Percentiles rank a stretch among this genome's conserved stretches.
Evolutionary conservation across 2,797 vertebrate species (phyloP).

Genomic region (Denticeps clupeoides): DNA sequence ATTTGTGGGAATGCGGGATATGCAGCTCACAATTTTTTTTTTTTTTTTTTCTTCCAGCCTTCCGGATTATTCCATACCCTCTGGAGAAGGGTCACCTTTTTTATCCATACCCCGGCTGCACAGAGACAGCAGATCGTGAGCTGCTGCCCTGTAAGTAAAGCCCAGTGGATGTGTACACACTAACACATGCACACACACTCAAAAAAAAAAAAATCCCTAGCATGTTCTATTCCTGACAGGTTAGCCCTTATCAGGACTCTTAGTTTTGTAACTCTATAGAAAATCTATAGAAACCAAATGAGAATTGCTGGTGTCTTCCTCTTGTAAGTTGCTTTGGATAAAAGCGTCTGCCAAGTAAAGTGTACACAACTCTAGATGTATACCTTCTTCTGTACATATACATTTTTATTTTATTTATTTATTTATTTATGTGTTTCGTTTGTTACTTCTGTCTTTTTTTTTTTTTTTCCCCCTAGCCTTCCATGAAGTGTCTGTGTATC

Average conservation of each 20-base stretch:
- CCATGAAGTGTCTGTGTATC: slow-evolving; percentile 96
- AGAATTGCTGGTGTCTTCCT: too few relatives aligned
- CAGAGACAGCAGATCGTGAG: slow-evolving; percentile 94
- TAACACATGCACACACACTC: too few relatives aligned
- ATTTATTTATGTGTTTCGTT: background rate
- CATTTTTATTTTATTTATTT: background rate
- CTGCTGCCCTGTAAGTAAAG: slow-evolving; percentile 83
- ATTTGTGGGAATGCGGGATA: too few relatives aligned
- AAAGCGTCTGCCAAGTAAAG: too few relatives aligned
- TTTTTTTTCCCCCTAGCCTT: slow-evolving; percentile 63
- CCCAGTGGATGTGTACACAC: too few relatives aligned
- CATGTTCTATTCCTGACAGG: too few relatives aligned
- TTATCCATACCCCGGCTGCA: slow-evolving; percentile 97
- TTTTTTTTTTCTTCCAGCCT: slow-evolving; percentile 59
- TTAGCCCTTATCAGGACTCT: too few relatives aligned
- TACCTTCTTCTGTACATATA: background rate
- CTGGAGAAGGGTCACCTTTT: slow-evolving; percentile 97
- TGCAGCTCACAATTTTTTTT: background rate
- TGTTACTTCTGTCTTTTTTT: background rate
- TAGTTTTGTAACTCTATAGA: too few relatives aligned
- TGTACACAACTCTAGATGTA: too few relatives aligned
- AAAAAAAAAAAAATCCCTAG: too few relatives aligned
- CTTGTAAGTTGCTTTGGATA: too few relatives aligned
- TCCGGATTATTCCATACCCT: slow-evolving; percentile 96
- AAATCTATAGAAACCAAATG: too few relatives aligned